Evolutionary conservation across 2,888 invertebrate species (phyloP).

Genomic region (Mesopsocus fuscifrons): DNA sequence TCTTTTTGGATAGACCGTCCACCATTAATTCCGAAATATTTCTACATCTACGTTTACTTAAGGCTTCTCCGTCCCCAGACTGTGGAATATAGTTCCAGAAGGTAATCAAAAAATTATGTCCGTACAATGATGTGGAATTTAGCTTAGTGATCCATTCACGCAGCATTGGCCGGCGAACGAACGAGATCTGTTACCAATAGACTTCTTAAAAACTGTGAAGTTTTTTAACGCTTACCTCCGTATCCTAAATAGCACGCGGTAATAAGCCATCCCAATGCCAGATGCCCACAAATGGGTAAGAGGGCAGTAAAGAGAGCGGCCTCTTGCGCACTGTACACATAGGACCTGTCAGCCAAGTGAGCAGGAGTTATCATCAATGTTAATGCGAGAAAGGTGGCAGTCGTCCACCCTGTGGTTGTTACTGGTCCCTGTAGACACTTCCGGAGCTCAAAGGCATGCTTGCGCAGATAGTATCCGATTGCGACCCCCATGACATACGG

Average conservation of each 20-base stretch:
- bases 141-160: too few relatives aligned
- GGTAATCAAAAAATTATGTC: too few relatives aligned
- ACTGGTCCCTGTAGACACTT: constrained; percentile 25
- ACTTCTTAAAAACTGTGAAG: too few relatives aligned
- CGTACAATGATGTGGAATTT: too few relatives aligned
- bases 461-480: constrained; percentile 31
- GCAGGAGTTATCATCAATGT: constrained; percentile 41
- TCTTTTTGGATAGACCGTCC: too few relatives aligned
- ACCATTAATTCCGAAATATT: too few relatives aligned
- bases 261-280: constrained; percentile 42
- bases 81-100: too few relatives aligned
- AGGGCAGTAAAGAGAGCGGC: constrained; percentile 44
- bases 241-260: constrained; percentile 37
- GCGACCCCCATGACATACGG: constrained; percentile 44
- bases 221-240: constrained; percentile 30
- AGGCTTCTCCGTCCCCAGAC: too few relatives aligned
- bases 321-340: constrained; percentile 36
- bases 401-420: constrained; percentile 33
- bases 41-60: too few relatives aligned
- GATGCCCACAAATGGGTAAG: constrained; percentile 39
- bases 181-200: too few relatives aligned
- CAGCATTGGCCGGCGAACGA: too few relatives aligned
- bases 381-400: constrained; percentile 26
- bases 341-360: constrained; percentile 35
- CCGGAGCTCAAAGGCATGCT: not conserved